phyloP scores from a whole-genome alignment of 2,888 invertebrate species.

The Silvanus unidentatus region DNA sequence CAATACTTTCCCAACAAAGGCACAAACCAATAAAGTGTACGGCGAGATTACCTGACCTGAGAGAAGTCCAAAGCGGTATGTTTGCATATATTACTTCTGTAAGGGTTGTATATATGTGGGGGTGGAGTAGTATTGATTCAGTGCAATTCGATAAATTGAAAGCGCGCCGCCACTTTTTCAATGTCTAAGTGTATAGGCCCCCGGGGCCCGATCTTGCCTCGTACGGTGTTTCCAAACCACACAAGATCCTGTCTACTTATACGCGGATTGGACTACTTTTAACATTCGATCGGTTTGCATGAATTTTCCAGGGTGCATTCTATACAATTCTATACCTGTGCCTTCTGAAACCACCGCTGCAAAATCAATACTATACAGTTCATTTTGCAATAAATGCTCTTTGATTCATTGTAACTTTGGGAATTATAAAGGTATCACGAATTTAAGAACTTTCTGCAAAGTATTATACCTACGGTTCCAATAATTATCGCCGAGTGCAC shows the following conservation, averaged over 20 bases:
- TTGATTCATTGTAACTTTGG: no score
- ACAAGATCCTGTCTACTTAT: conserved; percentile 6
- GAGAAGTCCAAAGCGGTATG: conserved; percentile 29
- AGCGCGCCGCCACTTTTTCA: conserved; percentile 42
- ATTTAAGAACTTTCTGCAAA: no score
- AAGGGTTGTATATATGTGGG: no score
- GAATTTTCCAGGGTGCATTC: no score
- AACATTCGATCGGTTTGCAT: background rate
- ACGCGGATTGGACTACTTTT: conserved; percentile 1
- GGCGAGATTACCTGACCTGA: conserved; percentile 35
- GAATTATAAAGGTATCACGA: no score
- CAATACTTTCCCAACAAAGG: background rate
- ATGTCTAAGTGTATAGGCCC: conserved; percentile 40
- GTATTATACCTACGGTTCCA: no score
- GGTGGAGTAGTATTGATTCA: conserved; percentile 32
- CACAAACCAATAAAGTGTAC: background rate
- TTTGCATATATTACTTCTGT: conserved; percentile 35
- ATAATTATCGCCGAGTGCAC: no score
- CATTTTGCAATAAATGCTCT: no score
- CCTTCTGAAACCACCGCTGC: no score
- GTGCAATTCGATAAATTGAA: conserved; percentile 41
- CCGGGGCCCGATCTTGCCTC: conserved; percentile 36
- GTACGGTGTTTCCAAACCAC: conserved; percentile 41
- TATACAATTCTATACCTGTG: no score
- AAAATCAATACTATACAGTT: no score